These are phyloP conservation scores for Rugalucina vietnamica DNA, from an alignment of 2,888 invertebrate genomes.

Conservation along the genomic window DNA sequence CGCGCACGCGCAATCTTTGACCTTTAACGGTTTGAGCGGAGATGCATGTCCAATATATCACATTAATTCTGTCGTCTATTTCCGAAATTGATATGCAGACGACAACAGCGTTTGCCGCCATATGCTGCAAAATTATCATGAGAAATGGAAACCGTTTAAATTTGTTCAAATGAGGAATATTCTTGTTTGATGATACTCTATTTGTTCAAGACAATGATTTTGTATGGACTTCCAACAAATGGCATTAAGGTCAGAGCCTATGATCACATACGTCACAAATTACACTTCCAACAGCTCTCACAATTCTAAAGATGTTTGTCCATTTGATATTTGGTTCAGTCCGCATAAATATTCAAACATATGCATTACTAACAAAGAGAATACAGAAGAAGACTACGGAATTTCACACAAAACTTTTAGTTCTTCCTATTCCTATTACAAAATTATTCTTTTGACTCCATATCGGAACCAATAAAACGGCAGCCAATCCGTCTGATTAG, in stretches of 20 bases:
- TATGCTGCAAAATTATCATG: conserved; percentile 57
- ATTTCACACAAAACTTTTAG: too few species aligned
- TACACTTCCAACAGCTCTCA: neutral
- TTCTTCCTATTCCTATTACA: too few species aligned
- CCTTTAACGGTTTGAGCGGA: conserved; percentile 4
- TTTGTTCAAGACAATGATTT: neutral
- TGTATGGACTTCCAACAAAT: neutral
- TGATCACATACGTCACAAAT: neutral
- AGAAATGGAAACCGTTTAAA: conserved; percentile 42
- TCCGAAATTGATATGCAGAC: conserved; percentile 57
- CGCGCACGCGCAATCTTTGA: conserved; percentile 16
- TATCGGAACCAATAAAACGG: neutral
- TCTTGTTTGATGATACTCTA: neutral
- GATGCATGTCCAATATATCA: conserved; percentile 52
- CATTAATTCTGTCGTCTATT: conserved; percentile 50
- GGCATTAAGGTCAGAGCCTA: neutral
- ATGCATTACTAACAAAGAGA: too few species aligned
- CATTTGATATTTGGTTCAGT: too few species aligned
- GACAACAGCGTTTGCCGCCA: conserved; percentile 49
- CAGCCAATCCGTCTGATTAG: neutral
- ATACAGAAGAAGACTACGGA: too few species aligned
- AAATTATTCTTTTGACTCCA: neutral
- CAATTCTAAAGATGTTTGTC: too few species aligned
- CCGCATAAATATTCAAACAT: too few species aligned
- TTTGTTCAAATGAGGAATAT: conserved; percentile 24